Evolutionary conservation across 2,888 invertebrate genomes (phyloP), one percentile per base, ranked within the genome.

Genomic region (Augochlorella aurata): DNA sequence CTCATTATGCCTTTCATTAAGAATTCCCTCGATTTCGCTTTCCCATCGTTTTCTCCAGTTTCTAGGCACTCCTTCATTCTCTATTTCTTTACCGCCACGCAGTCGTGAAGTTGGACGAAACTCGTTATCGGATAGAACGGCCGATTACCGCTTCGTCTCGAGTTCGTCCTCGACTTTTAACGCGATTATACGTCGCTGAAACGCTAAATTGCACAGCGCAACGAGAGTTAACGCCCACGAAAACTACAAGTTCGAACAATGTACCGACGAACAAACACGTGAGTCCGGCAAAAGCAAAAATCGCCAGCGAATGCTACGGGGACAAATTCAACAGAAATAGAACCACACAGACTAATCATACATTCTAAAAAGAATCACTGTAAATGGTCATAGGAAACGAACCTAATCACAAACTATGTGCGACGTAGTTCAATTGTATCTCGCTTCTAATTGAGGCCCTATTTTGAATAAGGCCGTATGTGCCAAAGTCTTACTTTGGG

Each of bases 151-250:
- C 82, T 85, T 85, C 88, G 86, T 89, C 88, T 84, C 81, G 88
- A 90, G 90, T 89, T 90, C 85, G 90, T 88, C 89, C 87, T 85
- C 85, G 88, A 88, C 89, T 90, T 88, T 89, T 90, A 90, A 90
- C 89, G 85, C 84, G 87, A 88, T 90, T 90, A 90, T 87, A 87
- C 88, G 81, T 88, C 73, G 77, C 85, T 84, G 87, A 83, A 88
- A 87, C 86, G 80, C 79, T 87, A 87, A 87, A 87, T 85, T 87
- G 87, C 85, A 77, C 79, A 68, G 85, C 80, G 83, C 87, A 75
- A 76, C 83, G 83, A 79, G 83, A 87, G 87, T 85, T 85, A 85
- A 87, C 85, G 79, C 87, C 81, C 84, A 78, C 83, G 81, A 87
- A 82, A 85, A 84, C 82, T 85, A 77, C 78, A 82, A 82, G 79